Base-by-base conservation (phyloP, 2,888 invertebrate species). In the Phortica magna region DNA sequence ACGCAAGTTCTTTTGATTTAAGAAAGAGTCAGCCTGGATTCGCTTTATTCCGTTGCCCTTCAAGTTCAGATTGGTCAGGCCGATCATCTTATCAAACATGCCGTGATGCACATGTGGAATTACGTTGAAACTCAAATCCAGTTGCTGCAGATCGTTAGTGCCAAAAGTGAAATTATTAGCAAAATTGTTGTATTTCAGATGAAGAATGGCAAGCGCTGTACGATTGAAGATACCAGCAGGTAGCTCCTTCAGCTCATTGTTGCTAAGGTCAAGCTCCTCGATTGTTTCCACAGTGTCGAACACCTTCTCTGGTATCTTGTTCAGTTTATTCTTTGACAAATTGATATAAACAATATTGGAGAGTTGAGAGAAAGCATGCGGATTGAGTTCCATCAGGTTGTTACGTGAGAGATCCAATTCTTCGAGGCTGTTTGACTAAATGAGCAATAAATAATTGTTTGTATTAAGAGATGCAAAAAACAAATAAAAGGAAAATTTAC, bases 361-460 rank as follows among this genome's bases (percentile, higher is more conserved):
- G 92, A 95, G 94, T 82, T 94, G 93, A 10, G 93, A 92, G 87
- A 96, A 95, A 0, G 94, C 94, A 65, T 93, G 93, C 31, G 94
- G 93, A 3, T 94, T 94, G 76, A 96, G 92, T 84, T 94, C 93
- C 80, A 93, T 92, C 82, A 96, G 92, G 77, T 94, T 94, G 90
- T 96, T 96, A 82, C 94, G 94, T 2, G 95, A 95, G 67, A 96
- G 93, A 84, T 95, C 95, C 43, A 96, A 92, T 89, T 96, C 96
- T 83, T 95, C 95, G 65, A 95, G 93, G 48, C 94, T 94, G 4
- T 94, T 93, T 7, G 95, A 91, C 91, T 91, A 59, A 2, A 1
- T 5, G 17, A 31, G n/a, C 41, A 42, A 67, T 7, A 42, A 67
- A 65, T 31, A 65, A 31, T 5, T 0, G 5, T 55, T 39, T 39